phyloP scores from a whole-genome alignment of 2,797 vertebrate genomes.

The Smutsia gigantea region DNA sequence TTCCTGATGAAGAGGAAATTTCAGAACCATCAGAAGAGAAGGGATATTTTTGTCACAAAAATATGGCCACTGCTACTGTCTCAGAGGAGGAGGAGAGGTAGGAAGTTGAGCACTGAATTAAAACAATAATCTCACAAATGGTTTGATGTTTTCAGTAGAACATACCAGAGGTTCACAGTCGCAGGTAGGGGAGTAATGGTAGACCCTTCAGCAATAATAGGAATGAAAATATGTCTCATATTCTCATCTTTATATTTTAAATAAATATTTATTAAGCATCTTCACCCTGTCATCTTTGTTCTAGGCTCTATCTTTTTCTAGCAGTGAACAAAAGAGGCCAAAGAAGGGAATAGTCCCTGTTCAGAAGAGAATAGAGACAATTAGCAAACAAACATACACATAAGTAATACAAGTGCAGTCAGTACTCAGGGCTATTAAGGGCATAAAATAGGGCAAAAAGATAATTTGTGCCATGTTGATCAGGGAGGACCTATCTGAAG shows the following conservation, averaged over 20 bases:
- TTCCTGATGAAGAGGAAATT: conserved; percentile 66
- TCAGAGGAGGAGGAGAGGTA: conserved; percentile 31
- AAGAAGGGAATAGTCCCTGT: background rate
- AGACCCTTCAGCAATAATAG: background rate
- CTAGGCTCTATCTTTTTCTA: background rate
- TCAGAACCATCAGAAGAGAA: conserved; percentile 53
- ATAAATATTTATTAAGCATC: background rate
- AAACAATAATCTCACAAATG: conserved; percentile 71
- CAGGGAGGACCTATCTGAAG: background rate
- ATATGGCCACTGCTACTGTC: background rate
- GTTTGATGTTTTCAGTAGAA: background rate
- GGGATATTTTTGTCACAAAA: background rate
- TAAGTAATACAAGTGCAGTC: background rate
- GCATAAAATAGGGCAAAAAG: background rate
- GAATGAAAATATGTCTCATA: background rate
- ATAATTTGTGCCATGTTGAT: background rate
- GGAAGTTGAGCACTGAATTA: background rate
- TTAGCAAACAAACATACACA: background rate
- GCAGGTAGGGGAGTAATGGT: background rate
- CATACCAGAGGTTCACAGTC: too few relatives aligned
- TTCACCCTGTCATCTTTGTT: background rate
- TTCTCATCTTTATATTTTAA: background rate
- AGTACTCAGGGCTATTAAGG: background rate
- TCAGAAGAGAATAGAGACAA: background rate
- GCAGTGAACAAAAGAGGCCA: background rate